A percentile compares a stretch with the other conserved stretches of the same genome.
Conservation (phyloP, 2,113 vertebrate species). For the Mirounga angustirostris region DNA sequence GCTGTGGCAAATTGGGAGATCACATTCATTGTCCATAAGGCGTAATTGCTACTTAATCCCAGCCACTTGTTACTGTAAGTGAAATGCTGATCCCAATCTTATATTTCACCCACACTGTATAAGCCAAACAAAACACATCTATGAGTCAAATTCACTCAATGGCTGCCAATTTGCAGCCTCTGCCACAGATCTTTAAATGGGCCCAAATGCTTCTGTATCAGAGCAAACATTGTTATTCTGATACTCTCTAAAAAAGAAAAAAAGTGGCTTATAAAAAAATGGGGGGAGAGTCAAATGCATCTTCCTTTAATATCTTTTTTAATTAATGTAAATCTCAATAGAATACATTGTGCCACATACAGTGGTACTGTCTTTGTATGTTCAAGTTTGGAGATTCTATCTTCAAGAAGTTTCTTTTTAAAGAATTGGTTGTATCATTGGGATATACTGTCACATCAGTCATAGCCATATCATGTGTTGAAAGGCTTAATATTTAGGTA, state of each 20-base stretch:
- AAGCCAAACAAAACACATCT: not conserved
- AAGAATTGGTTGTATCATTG: not conserved
- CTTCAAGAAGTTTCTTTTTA: conserved; percentile 13
- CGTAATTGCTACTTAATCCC: not conserved
- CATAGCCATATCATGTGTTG: not conserved
- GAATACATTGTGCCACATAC: not conserved
- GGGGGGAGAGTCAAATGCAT: not conserved
- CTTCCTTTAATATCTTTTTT: not conserved
- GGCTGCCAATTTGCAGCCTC: not conserved
- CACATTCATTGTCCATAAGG: not conserved
- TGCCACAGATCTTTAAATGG: not conserved
- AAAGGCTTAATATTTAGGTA: not conserved
- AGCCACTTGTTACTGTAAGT: not conserved
- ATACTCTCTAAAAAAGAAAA: not conserved
- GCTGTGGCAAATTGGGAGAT: not conserved
- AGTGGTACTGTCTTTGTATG: not conserved
- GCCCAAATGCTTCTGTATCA: not conserved
- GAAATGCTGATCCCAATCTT: conserved; percentile 15
- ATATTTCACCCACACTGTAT: not conserved
- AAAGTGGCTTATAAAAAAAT: not conserved
- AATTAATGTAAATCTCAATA: not conserved
- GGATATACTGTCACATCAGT: not conserved
- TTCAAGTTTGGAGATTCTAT: not conserved
- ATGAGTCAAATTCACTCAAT: not conserved
- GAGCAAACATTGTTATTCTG: not conserved